Base-by-base conservation (phyloP, 2,113 vertebrate genomes). In the Menidia beryllina region DNA sequence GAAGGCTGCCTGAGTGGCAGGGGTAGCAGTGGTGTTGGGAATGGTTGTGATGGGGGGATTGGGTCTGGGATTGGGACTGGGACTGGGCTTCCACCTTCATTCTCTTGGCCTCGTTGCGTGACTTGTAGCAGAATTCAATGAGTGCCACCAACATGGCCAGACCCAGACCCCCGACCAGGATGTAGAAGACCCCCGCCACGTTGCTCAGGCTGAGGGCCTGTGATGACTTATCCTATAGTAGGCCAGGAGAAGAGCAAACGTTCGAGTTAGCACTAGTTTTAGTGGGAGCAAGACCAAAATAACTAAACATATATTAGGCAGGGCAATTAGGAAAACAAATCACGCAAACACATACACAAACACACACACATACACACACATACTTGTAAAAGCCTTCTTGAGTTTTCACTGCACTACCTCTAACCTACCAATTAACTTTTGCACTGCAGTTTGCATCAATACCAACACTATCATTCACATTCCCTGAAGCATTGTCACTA, bases 121-220 rank as follows among this genome's bases (percentile, higher is more conserved):
- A 99, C 96, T 99, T 99, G 97, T 99, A 99, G 97, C 98, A 99
- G 97, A 99, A 99, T 74, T 99, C 98, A 93, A 99, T 98, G 95
- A 99, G 95, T 91, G 98, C 98, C 95, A 99, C 98, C 94, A 99
- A 96, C 98, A 99, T 99, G 88, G 98, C 98, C 93, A 99, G 95
- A 88, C 98, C 98, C 94, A 99, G 93, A 93, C 98, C 98, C 90
- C 98, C 98, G 84, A 99, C 98, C 88, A 99, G 97, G 95, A 99
- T 99, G 95, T 99, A 99, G 96, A 99, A 99, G 93, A 99, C 98
- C 92, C 98, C 98, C 26, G 98, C 98, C 88, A 99, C 98, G 91
- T 99, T 99, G 95, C 97, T 98, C 91, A 99, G 95, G 92, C 97
- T 99, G 88, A 99, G 95, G 91, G 98, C 97, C 95, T 99, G 88